Percentiles rank a stretch among this genome's conserved stretches.
These are phyloP conservation scores for Epinotia demarniana DNA, from an alignment of 2,888 invertebrate species.

Conservation along the genomic window DNA sequence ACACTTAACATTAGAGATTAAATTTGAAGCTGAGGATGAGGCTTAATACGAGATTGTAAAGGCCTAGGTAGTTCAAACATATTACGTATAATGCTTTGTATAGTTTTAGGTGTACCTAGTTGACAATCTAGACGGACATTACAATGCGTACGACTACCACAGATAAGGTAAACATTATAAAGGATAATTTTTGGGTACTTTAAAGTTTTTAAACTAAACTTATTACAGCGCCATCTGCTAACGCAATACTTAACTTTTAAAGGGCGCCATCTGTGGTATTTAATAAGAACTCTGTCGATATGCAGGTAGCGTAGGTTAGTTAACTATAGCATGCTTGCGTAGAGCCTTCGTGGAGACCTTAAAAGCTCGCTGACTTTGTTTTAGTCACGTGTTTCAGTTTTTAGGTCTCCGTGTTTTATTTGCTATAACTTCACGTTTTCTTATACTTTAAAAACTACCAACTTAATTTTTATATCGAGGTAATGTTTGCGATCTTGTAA, in stretches of 20 bases:
- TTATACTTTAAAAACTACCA: no score
- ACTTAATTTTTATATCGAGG: no score
- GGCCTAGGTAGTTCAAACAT: background rate
- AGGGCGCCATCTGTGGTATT: conserved; percentile 63
- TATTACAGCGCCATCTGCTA: conserved; percentile 61
- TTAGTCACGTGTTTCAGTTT: background rate
- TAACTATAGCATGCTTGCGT: conserved; percentile 14
- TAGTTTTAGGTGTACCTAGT: background rate
- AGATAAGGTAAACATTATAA: background rate
- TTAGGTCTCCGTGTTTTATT: background rate
- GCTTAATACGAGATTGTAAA: conserved; percentile 3
- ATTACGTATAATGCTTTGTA: background rate
- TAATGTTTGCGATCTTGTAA: no score
- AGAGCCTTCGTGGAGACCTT: background rate
- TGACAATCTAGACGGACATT: background rate
- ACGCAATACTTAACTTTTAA: conserved; percentile 51
- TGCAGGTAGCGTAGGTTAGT: conserved; percentile 25
- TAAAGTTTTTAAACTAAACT: conserved; percentile 21
- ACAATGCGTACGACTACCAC: background rate
- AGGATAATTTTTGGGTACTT: background rate
- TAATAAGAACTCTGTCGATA: conserved; percentile 54
- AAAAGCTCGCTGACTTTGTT: conserved; percentile 7
- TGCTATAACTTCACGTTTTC: background rate
- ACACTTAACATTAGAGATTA: background rate
- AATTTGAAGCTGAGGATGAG: background rate